phyloP scores from a whole-genome alignment of 2,113 vertebrate species.

The Labeo catla region DNA sequence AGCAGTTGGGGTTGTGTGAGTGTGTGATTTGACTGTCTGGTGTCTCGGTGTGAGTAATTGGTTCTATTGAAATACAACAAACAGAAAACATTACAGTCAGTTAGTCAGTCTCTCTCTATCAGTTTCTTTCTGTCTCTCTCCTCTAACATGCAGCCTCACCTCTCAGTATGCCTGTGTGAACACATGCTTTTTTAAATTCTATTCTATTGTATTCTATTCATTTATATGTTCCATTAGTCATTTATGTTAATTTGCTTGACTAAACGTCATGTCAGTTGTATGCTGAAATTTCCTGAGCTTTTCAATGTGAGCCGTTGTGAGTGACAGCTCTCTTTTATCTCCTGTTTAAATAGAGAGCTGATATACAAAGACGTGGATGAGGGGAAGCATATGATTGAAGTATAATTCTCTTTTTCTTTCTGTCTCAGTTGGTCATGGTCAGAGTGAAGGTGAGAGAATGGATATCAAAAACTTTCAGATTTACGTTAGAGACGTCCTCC shows the following conservation, averaged over 20 bases:
- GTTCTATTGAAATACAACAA: conserved; percentile 47
- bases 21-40: conserved; percentile 46
- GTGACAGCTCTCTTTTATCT: background rate
- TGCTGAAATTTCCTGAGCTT: background rate
- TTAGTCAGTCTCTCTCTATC: conserved; percentile 37
- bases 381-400: background rate
- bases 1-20: conserved; percentile 36
- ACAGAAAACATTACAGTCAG: conserved; percentile 48
- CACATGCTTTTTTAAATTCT: background rate
- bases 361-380: background rate
- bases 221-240: background rate
- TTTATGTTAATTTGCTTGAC: background rate
- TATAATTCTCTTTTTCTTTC: conserved; percentile 42
- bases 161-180: background rate
- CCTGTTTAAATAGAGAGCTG: background rate
- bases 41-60: conserved; percentile 46
- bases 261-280: background rate
- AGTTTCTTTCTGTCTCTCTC: conserved; percentile 28
- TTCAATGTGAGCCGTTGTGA: conserved; percentile 5
- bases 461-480: conserved; percentile 90
- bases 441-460: conserved; percentile 95
- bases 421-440: conserved; percentile 89
- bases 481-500: conserved; percentile 88
- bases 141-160: background rate
- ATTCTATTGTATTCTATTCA: background rate